A percentile compares a stretch with the other conserved stretches of the same genome.
These are phyloP conservation scores for Pontoporia blainvillei DNA, from an alignment of 2,113 vertebrate genomes.

Conservation along the genomic window DNA sequence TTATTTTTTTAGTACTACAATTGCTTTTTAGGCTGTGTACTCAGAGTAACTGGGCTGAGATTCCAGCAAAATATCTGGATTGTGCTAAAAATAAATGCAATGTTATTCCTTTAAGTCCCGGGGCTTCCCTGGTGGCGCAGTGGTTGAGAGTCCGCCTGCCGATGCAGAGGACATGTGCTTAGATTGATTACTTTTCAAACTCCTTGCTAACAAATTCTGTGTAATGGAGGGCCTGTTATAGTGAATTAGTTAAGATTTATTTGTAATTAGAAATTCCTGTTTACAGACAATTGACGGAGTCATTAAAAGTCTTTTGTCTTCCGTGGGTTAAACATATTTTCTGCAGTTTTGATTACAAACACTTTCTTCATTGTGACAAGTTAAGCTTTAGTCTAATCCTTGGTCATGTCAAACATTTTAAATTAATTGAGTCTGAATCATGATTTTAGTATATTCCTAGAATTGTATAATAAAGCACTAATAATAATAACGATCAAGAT, in stretches of 20 bases:
- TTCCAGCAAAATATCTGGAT: constrained; percentile 32
- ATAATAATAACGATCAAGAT: background rate
- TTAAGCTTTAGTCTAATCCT: background rate
- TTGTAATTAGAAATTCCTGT: background rate
- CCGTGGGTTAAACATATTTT: background rate
- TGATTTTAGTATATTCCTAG: background rate
- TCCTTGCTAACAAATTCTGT: constrained; percentile 27
- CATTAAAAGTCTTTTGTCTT: constrained; percentile 46
- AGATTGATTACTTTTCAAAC: background rate
- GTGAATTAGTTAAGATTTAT: constrained; percentile 24
- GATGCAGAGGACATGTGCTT: background rate
- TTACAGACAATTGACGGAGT: background rate
- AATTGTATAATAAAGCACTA: constrained; percentile 31
- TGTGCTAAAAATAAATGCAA: background rate
- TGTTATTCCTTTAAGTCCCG: background rate
- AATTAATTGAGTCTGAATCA: background rate
- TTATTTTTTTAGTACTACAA: background rate
- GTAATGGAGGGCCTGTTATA: background rate
- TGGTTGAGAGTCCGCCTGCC: no score
- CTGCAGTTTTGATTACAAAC: background rate
- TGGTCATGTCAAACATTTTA: background rate
- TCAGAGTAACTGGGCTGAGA: background rate
- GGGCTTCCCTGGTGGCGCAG: no score
- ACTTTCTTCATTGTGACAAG: background rate
- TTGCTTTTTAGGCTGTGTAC: background rate